Evolutionary conservation across 2,113 vertebrate species (phyloP), one percentile per base, ranked within the genome.

Genomic region (Recurvirostra avosetta): DNA sequence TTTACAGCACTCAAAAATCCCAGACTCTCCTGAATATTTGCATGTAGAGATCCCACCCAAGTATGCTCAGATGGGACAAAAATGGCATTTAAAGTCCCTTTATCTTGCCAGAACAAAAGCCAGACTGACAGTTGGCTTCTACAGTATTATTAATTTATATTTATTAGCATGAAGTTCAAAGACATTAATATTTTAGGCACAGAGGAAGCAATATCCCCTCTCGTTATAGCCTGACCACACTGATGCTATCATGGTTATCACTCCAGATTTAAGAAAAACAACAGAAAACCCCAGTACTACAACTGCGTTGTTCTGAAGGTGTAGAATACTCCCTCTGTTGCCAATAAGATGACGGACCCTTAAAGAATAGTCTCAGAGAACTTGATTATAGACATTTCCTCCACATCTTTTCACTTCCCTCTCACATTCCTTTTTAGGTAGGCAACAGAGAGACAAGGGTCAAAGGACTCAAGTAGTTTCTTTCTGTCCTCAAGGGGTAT

Each of bases 141-240:
- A 50, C 1, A 34, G 15, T 30, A 84, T 88, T 94, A 93, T 62
- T 86, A 92, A 92, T 93, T 83, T 84, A 53, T 94, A 77, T 63
- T 86, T 96, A 93, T 95, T 94, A 94, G 36, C 30, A 61, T 30
- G 49, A 56, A 89, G 43, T 78, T 92, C 29, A 83, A 84, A 61
- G 59, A 61, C 12, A 86, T 92, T 63, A 94, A 88, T 80, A 74
- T 92, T 93, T 70, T 70, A 92, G 36, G 8, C 38, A 77, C 14
- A 68, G 30, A 88, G 47, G 47, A 84, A 92, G 71, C 94, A 94
- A 96, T 82, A 87, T 45, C 22, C 8, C 8, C 36, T 91, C 26
- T 82, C 66, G 70, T 90, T 88, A 89, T 21, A 71, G 65, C 21
- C 65, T 86, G 80, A 74, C 40, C 92, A 78, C 56, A 23, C 15